phyloP scores from a whole-genome alignment of 2,797 vertebrate species.

The Lithobates pipiens region DNA sequence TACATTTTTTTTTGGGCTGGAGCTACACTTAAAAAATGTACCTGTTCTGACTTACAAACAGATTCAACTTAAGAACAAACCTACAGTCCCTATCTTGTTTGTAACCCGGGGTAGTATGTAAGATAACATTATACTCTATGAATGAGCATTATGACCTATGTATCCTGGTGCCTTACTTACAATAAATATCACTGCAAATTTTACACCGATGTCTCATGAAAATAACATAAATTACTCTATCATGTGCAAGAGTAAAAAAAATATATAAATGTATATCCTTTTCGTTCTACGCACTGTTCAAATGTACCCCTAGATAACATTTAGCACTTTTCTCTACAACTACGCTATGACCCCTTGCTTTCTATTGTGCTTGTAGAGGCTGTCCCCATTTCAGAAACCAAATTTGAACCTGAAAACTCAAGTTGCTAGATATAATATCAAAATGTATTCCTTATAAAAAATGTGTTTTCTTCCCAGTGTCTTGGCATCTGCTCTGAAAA shows the following conservation, averaged over 20 bases:
- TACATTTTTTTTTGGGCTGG: no score
- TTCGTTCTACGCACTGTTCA: background rate
- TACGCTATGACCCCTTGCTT: no score
- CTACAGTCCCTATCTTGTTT: no score
- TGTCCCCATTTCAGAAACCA: slow-evolving; percentile 21
- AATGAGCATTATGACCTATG: no score
- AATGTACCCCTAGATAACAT: background rate
- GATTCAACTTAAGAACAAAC: no score
- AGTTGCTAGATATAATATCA: slow-evolving; percentile 43
- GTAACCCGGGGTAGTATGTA: no score
- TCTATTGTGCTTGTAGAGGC: background rate
- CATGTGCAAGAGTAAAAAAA: background rate
- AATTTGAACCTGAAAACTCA: slow-evolving; percentile 11
- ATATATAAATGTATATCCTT: background rate
- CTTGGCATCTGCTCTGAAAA: slow-evolving; percentile 69
- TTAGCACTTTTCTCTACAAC: background rate
- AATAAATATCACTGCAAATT: no score
- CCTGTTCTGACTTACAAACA: no score
- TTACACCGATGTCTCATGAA: no score
- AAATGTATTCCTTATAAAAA: slow-evolving; percentile 24
- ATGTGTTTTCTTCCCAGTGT: slow-evolving; percentile 56
- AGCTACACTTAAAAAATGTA: no score
- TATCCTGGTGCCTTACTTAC: no score
- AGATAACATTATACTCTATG: no score
- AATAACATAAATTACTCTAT: background rate